Conservation (phyloP, 2,797 vertebrate genomes). For the Luscinia luscinia region DNA sequence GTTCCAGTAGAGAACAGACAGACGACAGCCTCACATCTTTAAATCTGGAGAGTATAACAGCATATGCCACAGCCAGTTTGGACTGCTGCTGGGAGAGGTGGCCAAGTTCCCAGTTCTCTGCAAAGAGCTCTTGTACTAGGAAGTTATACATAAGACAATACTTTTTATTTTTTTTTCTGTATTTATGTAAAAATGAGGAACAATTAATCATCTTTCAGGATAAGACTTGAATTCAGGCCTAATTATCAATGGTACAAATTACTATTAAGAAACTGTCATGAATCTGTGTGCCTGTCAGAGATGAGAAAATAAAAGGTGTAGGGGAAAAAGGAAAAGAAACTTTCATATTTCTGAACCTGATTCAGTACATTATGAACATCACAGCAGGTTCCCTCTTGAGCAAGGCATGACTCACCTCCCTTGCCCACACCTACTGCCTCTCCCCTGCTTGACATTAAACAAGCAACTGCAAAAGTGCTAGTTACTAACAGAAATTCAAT, state of each 20-base stretch:
- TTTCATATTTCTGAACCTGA: slow-evolving; percentile 3
- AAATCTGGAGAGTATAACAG: not conserved
- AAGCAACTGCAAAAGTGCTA: slow-evolving; percentile 26
- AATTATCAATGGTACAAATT: not conserved
- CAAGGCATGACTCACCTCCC: slow-evolving; percentile 45
- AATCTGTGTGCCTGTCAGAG: not conserved
- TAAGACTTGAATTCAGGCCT: not conserved
- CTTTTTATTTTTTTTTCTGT: not conserved
- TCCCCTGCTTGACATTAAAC: slow-evolving; percentile 38
- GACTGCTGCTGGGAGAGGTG: not conserved
- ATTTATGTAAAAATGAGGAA: not conserved
- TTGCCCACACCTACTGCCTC: slow-evolving; percentile 48
- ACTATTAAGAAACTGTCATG: not conserved
- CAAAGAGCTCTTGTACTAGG: not conserved
- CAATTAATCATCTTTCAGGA: not conserved
- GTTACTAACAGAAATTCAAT: slow-evolving; percentile 24
- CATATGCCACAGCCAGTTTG: not conserved
- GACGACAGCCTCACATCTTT: not conserved
- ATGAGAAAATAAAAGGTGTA: not conserved
- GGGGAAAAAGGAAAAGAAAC: not conserved
- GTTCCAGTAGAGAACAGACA: not conserved
- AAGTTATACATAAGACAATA: not conserved
- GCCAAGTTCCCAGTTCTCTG: slow-evolving; percentile 1
- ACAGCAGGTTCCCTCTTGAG: slow-evolving; percentile 22
- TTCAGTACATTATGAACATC: slow-evolving; percentile 20